Percentiles rank a stretch among this genome's conserved stretches.
These are phyloP conservation scores for Tympanuchus pallidicinctus DNA, from an alignment of 2,113 vertebrate genomes.

Conservation along the genomic window DNA sequence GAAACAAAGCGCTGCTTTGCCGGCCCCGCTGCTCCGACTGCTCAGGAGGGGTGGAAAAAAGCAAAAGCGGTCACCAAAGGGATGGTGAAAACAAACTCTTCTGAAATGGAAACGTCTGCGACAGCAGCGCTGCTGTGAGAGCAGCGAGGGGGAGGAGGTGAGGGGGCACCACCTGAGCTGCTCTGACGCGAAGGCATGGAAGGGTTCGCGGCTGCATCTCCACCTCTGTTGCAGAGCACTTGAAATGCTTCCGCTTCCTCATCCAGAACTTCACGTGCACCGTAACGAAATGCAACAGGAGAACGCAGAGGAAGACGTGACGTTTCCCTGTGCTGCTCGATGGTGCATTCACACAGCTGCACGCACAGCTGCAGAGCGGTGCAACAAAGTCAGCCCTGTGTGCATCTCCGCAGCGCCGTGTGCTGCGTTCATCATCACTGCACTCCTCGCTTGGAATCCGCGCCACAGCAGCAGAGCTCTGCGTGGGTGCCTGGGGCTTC, in stretches of 20 bases:
- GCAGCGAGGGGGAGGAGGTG: neutral
- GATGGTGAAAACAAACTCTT: neutral
- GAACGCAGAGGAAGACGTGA: fast-evolving
- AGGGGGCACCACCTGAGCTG: neutral
- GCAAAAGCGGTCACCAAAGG: neutral
- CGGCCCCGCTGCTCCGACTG: neutral
- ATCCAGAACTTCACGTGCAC: neutral
- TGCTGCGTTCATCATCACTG: too few species aligned
- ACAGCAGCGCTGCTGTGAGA: neutral
- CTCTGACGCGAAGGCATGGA: fast-evolving
- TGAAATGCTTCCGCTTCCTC: neutral
- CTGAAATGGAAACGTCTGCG: neutral
- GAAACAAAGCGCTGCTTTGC: neutral
- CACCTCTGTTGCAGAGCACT: neutral
- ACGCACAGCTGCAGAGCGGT: fast-evolving
- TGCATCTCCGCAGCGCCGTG: too few species aligned
- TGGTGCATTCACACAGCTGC: fast-evolving
- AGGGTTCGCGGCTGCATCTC: neutral
- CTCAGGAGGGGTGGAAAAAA: neutral
- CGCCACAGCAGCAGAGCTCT: too few species aligned
- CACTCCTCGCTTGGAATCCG: too few species aligned
- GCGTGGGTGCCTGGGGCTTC: too few species aligned
- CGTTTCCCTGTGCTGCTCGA: neutral
- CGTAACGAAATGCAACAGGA: fast-evolving
- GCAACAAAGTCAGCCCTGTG: neutral